A percentile compares a stretch with the other conserved stretches of the same genome.
Evolutionary conservation across 2,888 invertebrate species (phyloP).

Genomic region (Pachymerium ferrugineum): DNA sequence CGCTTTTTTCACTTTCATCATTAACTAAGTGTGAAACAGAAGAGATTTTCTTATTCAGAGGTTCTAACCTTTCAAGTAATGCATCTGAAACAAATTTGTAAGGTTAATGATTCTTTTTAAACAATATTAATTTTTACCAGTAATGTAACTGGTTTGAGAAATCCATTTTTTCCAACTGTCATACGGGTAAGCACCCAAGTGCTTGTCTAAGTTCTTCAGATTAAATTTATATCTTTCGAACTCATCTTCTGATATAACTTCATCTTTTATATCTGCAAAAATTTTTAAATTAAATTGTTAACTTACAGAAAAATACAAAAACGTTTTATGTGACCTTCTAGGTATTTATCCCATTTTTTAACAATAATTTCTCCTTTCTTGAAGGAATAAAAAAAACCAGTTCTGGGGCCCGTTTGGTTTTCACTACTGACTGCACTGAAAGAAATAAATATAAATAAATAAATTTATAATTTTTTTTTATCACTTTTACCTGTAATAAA

Average conservation of each 20-base stretch:
- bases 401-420: slow-evolving; percentile 62
- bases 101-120: background rate
- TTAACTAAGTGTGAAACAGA: slow-evolving; percentile 71
- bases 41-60: slow-evolving; percentile 67
- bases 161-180: slow-evolving; percentile 83
- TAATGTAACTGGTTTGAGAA: slow-evolving; percentile 63
- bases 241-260: slow-evolving; percentile 60
- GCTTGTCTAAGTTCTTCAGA: slow-evolving; percentile 65
- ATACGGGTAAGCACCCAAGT: slow-evolving; percentile 86
- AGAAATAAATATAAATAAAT: slow-evolving; percentile 34
- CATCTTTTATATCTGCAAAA: slow-evolving; percentile 41
- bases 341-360: slow-evolving; percentile 73
- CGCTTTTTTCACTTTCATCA: slow-evolving; percentile 40
- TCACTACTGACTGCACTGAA: slow-evolving; percentile 53
- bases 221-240: slow-evolving; percentile 60
- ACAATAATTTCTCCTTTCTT: slow-evolving; percentile 74
- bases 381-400: slow-evolving; percentile 83
- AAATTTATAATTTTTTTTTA: background rate
- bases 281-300: background rate
- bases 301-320: background rate
- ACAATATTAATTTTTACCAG: slow-evolving; percentile 48
- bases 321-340: slow-evolving; percentile 61
- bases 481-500: slow-evolving; percentile 79
- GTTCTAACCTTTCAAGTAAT: slow-evolving; percentile 60
- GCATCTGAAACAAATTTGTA: slow-evolving; percentile 48